Percentiles rank a stretch among this genome's conserved stretches.
Conservation (phyloP, 1,140 invertebrate species). For the Anastrepha ludens region DNA sequence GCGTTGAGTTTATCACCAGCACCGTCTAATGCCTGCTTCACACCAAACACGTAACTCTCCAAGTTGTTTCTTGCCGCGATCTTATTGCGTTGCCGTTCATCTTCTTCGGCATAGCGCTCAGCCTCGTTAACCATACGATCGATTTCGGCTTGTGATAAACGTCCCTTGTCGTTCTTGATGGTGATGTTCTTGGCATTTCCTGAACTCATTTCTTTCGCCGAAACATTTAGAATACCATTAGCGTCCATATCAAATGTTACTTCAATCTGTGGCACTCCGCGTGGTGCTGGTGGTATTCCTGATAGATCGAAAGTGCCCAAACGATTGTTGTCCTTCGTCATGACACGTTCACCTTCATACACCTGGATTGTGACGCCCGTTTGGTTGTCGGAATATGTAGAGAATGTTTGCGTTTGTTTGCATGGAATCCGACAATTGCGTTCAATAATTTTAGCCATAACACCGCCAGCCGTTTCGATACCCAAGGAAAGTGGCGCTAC, state of each 20-base stretch:
- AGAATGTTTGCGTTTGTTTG: constrained; percentile 80
- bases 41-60: constrained; percentile 84
- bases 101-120: constrained; percentile 75
- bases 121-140: constrained; percentile 76
- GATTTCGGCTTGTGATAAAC: constrained; percentile 87
- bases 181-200: constrained; percentile 84
- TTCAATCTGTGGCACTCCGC: constrained; percentile 87
- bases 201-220: constrained; percentile 77
- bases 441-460: constrained; percentile 81
- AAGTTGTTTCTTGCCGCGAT: constrained; percentile 79
- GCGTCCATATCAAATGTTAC: constrained; percentile 80
- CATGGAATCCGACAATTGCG: constrained; percentile 80
- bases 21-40: constrained; percentile 78
- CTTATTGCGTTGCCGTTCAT: constrained; percentile 82
- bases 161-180: constrained; percentile 90
- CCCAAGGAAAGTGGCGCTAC: constrained; percentile 78
- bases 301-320: constrained; percentile 86
- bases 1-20: constrained; percentile 73
- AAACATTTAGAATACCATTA: constrained; percentile 80
- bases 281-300: constrained; percentile 87
- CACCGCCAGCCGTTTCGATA: constrained; percentile 78
- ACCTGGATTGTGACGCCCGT: constrained; percentile 81
- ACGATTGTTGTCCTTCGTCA: constrained; percentile 85
- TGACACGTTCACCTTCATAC: constrained; percentile 82
- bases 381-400: constrained; percentile 84